Evolutionary conservation across 2,113 vertebrate species (phyloP).

Genomic region (Himantopus leucocephalus): DNA sequence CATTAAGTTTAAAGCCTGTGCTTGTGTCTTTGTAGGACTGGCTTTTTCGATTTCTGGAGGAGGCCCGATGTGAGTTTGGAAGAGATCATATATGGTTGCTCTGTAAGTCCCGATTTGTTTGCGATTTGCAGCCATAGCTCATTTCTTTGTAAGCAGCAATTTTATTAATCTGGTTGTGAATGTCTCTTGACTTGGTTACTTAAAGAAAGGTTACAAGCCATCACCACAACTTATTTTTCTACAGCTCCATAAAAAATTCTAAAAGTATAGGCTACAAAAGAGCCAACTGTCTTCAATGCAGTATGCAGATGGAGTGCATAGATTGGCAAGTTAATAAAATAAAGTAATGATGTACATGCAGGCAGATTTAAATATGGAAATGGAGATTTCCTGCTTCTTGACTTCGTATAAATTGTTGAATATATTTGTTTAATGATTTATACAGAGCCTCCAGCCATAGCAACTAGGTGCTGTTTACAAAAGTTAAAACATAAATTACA

Average conservation of each 20-base stretch:
- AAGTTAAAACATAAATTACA: constrained; percentile 26
- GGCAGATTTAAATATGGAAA: constrained; percentile 27
- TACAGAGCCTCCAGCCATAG: not conserved
- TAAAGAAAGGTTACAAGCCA: constrained; percentile 43
- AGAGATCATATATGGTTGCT: not conserved
- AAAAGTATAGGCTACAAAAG: not conserved
- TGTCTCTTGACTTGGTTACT: constrained; percentile 50
- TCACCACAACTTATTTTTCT: constrained; percentile 44
- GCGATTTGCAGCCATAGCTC: not conserved
- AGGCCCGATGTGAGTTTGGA: not conserved
- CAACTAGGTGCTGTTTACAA: constrained; percentile 40
- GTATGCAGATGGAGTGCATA: not conserved
- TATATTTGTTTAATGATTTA: constrained; percentile 47
- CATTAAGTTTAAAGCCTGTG: not conserved
- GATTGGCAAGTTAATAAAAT: constrained; percentile 25
- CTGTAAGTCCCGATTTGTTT: not conserved
- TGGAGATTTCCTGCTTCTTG: constrained; percentile 17
- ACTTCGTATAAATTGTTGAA: constrained; percentile 29
- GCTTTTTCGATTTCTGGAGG: not conserved
- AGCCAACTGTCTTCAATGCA: not conserved
- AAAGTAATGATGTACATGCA: not conserved
- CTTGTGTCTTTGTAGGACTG: not conserved
- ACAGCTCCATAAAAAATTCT: constrained; percentile 5
- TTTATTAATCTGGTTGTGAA: not conserved
- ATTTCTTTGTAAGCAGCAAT: not conserved